A percentile compares a stretch with the other conserved stretches of the same genome.
Evolutionary conservation across 2,113 vertebrate species (phyloP).

Genomic region (Thymallus thymallus): DNA sequence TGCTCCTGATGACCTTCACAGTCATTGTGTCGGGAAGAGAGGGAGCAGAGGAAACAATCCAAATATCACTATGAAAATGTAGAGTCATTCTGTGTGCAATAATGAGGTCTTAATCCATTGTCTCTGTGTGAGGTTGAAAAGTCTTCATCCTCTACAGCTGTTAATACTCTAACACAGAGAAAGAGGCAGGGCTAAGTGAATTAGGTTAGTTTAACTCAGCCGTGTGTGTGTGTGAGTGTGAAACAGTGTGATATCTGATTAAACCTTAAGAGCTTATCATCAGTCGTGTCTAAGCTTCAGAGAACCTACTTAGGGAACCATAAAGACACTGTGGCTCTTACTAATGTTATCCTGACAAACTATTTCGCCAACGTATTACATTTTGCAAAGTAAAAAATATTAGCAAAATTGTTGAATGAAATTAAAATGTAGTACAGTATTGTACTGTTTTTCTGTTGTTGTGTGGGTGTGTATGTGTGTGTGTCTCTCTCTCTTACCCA

Average conservation of each 20-base stretch:
- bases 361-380: too few species aligned
- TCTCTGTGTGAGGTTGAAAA: too few species aligned
- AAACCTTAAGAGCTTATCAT: neutral
- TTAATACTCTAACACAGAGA: conserved; percentile 26
- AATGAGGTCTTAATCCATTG: neutral
- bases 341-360: too few species aligned
- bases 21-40: conserved; percentile 25
- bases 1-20: conserved; percentile 30
- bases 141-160: conserved; percentile 40
- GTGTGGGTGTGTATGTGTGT: neutral
- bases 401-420: too few species aligned
- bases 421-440: too few species aligned
- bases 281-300: neutral
- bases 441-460: conserved; percentile 9
- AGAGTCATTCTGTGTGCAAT: conserved; percentile 22
- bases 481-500: conserved; percentile 79
- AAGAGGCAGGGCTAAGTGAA: conserved; percentile 35
- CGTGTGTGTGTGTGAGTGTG: neutral
- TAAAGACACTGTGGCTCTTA: too few species aligned
- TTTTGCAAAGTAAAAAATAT: too few species aligned
- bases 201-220: conserved; percentile 14
- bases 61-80: conserved; percentile 10
- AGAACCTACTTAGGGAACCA: too few species aligned
- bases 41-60: conserved; percentile 21
- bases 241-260: neutral